Base-by-base conservation (phyloP, 2,888 invertebrate genomes). In the Leptura quadrifasciata region DNA sequence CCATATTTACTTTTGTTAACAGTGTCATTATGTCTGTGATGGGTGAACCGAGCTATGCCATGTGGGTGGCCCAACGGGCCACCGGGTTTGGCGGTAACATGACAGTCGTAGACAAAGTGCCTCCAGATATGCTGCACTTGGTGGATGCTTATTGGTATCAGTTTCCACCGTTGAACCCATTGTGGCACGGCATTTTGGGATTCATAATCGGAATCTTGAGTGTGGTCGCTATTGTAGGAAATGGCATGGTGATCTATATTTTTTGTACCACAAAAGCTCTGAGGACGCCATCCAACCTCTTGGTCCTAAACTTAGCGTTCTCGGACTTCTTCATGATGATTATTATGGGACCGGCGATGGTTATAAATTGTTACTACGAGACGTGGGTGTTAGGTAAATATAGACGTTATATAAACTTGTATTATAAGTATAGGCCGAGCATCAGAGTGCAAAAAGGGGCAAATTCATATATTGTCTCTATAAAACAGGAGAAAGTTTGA, bases 261-360 rank as follows among this genome's bases (percentile, higher is more conserved):
- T 95, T 95, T 89, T 90, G 92, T 80, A 90, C 93, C 67, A 95
- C 95, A 72, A 95, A 94, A 91, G 88, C 90, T 67, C 91, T 97
- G 75, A 93, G 96, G 84, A 97, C 97, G 52, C 97, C 97, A 63
- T 96, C 97, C 80, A 98, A 98, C 89, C 91, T 98, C 84, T 91
- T 97, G 83, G 95, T 98, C 76, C 94, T 97, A 77, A 98, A 98
- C 90, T 91, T 98, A 86, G 97, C 97, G 47, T 94, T 98, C 88
- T 96, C 96, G 74, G 97, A 97, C 88, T 95, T 97, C 87, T 91
- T 94, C 80, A 97, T 97, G 95, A 97, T 97, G 96, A 90, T 94
- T 84, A 89, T 91, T 83, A 95, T 95, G 95, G 92, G 94, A 84
- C 95, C 95, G 67, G 92, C 95, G 80, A 96, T 96, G 94, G 93